Base-by-base conservation (phyloP, 2,797 vertebrate species). In the Neopelma chrysocephalum region DNA sequence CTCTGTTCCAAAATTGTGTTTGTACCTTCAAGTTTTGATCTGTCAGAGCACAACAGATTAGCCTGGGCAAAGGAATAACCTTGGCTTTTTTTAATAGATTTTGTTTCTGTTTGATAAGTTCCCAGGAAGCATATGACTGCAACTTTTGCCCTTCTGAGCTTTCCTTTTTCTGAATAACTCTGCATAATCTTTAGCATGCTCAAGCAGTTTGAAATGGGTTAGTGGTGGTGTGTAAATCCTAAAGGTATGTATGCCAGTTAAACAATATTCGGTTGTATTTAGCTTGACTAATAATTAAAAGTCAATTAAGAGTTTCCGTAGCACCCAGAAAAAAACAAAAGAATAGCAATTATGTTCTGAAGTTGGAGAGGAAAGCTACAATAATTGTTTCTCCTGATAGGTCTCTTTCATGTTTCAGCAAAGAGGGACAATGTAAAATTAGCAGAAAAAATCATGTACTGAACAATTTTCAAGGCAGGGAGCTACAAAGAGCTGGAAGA, bases 281-380 rank as follows among this genome's bases (percentile, higher is more conserved):
- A 83, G 25, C 65, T 93, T 95, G 73, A 27, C 31, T 94, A 82
- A 95, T 96, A 97, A 97, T 97, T 97, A 96, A 97, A 97, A 97
- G 90, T 93, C 78, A 96, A 88, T 97, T 96, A 96, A 85, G 64
- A 87, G 56, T 96, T 97, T 92, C 90, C 80, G 91, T 77, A 92
- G 57, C 79, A 95, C 68, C 54, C 64, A 94, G 93, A 90, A 84
- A 90, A 84, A 96, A 96, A 87, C 60, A 82, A 92, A 97, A 71
- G 25, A 66, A 71, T 84, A 92, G 95, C 73, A 96, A 96, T 82
- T 87, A 38, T 7, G 1, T 95, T 91, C 56, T 87, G 54, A 95
- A 96, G 71, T 69, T 17, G 12, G 15, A 89, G 36, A 43, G 13
- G 51, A 94, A 93, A 93, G n/a, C 48, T 69, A 66, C n/a, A 91